Percentiles rank a stretch among this genome's conserved stretches.
Evolutionary conservation across 1,140 invertebrate genomes (phyloP).

Genomic region (Drosophila nigromelanica): DNA sequence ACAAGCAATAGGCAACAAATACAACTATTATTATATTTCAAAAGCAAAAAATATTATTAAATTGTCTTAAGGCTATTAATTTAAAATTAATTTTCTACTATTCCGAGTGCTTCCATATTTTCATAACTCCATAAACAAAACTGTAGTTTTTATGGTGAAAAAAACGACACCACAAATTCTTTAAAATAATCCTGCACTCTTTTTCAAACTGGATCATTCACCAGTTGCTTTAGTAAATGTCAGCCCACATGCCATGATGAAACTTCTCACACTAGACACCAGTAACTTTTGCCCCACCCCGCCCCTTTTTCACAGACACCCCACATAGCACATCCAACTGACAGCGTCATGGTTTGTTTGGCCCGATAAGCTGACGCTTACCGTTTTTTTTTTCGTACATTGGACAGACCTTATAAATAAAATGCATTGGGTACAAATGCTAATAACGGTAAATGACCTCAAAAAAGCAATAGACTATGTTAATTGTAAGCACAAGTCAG

Average conservation of each 20-base stretch:
- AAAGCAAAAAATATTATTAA: no score
- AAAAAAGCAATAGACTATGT: conserved; percentile 35
- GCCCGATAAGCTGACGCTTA: conserved; percentile 37
- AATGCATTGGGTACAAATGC: conserved; percentile 74
- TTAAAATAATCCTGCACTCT: no score
- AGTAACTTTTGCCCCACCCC: not conserved
- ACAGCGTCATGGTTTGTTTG: conserved; percentile 64
- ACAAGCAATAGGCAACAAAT: no score
- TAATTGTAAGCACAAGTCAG: conserved; percentile 31
- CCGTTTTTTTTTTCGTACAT: conserved; percentile 17
- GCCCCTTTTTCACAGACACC: not conserved
- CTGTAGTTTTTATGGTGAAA: no score
- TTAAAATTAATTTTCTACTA: no score
- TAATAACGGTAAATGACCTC: conserved; percentile 65
- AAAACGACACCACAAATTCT: no score
- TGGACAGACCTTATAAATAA: conserved; percentile 37
- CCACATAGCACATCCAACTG: conserved; percentile 13
- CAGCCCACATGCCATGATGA: conserved; percentile 26
- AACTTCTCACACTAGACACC: conserved; percentile 54
- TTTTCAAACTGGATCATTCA: no score
- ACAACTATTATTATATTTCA: no score
- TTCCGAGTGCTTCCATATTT: no score
- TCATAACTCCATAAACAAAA: no score
- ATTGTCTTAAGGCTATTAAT: no score
- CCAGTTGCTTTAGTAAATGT: not conserved